Conservation (phyloP, 2,888 invertebrate genomes). For the Trachelus stipa region DNA sequence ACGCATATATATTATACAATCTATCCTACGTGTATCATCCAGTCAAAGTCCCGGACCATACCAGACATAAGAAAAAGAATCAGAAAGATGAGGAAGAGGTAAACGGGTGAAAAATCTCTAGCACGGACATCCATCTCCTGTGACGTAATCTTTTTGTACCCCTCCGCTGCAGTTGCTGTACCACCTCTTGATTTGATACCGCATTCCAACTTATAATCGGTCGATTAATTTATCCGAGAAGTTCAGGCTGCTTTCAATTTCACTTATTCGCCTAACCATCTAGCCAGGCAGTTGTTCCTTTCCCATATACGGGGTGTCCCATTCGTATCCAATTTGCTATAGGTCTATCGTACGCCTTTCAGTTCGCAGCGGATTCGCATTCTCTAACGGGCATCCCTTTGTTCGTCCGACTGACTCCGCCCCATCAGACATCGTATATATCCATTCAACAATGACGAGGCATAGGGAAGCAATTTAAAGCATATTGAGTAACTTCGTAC, state of each 20-base stretch:
- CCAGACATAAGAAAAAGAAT: not conserved
- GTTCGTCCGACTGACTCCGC: not conserved
- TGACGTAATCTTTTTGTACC: constrained; percentile 50
- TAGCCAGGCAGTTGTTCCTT: not conserved
- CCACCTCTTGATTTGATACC: constrained; percentile 27
- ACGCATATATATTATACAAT: not conserved
- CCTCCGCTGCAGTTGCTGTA: constrained; percentile 16
- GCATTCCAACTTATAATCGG: constrained; percentile 57
- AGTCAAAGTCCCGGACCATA: not conserved
- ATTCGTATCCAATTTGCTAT: not conserved
- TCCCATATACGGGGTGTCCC: not conserved
- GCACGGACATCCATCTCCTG: constrained; percentile 55
- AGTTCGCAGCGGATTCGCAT: not conserved
- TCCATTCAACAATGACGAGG: not conserved
- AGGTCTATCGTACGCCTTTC: not conserved
- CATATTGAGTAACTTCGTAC: constrained; percentile 29
- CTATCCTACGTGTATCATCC: not conserved
- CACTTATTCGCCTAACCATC: not conserved
- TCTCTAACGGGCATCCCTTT: not conserved
- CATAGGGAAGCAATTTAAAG: constrained; percentile 29
- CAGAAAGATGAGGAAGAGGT: constrained; percentile 28
- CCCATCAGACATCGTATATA: not conserved
- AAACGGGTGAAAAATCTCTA: not conserved
- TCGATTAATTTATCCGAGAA: constrained; percentile 58
- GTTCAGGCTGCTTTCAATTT: constrained; percentile 21